A percentile compares a stretch with the other conserved stretches of the same genome.
Conservation (phyloP, 1,140 invertebrate species). For the Manduca sexta region DNA sequence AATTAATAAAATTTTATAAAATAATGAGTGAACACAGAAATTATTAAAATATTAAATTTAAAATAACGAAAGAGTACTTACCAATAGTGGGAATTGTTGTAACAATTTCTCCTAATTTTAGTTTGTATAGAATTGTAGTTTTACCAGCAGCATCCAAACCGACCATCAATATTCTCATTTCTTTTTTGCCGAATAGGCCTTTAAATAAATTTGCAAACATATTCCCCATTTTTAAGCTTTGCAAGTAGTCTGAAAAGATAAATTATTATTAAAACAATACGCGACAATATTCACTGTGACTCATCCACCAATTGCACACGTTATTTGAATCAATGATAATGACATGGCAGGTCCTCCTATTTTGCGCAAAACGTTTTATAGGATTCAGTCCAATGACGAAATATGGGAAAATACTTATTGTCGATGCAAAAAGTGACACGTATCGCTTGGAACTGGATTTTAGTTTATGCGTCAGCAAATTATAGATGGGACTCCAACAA, state of each 20-base stretch:
- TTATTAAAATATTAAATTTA: too few species aligned
- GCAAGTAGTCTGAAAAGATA: conserved; percentile 71
- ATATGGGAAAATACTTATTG: background rate
- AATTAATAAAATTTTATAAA: too few species aligned
- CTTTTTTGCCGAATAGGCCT: conserved; percentile 98
- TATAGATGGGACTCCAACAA: conserved; percentile 21
- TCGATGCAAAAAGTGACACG: background rate
- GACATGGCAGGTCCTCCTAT: conserved; percentile 65
- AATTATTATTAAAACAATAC: conserved; percentile 40
- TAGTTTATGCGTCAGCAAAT: conserved; percentile 2
- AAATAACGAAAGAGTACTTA: conserved; percentile 76
- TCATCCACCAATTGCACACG: conserved; percentile 57
- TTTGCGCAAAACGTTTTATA: conserved; percentile 22
- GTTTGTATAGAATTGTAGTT: conserved; percentile 99
- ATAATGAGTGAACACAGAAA: too few species aligned
- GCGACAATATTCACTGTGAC: conserved; percentile 42
- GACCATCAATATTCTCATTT: conserved; percentile 99
- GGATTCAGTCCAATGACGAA: background rate
- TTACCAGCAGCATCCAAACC: conserved; percentile 99
- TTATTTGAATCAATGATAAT: conserved; percentile 71
- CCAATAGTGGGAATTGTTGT: conserved; percentile 99
- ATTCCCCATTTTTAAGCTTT: conserved; percentile 84
- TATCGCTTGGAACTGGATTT: background rate
- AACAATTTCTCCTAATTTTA: conserved; percentile 99
- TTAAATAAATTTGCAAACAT: conserved; percentile 92